A percentile compares a stretch with the other conserved stretches of the same genome.
Conservation (phyloP, 2,113 vertebrate species). For the Zosterops borbonicus region DNA sequence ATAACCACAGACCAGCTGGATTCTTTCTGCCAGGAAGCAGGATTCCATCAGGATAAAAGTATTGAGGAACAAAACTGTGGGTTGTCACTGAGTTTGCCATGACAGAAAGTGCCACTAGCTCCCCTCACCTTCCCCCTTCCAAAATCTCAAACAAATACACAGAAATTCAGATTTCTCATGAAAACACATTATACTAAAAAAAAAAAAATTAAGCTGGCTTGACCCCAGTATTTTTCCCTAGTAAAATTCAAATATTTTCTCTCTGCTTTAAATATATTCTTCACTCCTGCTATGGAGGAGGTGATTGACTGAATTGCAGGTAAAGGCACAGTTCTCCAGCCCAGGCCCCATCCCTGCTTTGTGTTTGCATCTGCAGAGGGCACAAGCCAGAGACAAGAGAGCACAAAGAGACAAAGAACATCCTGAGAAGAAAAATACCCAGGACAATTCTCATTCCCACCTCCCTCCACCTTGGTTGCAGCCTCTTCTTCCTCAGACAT, state of each 20-base stretch:
- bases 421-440: background rate
- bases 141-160: background rate
- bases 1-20: background rate
- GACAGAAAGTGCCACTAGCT: rapidly evolving
- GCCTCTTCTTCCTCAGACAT: background rate
- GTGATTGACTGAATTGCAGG: background rate
- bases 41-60: background rate
- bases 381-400: background rate
- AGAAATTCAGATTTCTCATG: background rate
- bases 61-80: background rate
- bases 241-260: background rate
- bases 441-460: background rate
- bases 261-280: background rate
- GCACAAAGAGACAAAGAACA: background rate
- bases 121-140: background rate
- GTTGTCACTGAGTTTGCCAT: rapidly evolving
- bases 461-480: background rate
- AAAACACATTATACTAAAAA: background rate
- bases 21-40: background rate
- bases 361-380: background rate
- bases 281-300: background rate
- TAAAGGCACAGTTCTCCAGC: background rate
- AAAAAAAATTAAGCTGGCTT: background rate
- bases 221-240: background rate
- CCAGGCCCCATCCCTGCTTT: background rate